A percentile compares a stretch with the other conserved stretches of the same genome.
Evolutionary conservation across 2,113 vertebrate species (phyloP).

Genomic region (Trogon melanurus): DNA sequence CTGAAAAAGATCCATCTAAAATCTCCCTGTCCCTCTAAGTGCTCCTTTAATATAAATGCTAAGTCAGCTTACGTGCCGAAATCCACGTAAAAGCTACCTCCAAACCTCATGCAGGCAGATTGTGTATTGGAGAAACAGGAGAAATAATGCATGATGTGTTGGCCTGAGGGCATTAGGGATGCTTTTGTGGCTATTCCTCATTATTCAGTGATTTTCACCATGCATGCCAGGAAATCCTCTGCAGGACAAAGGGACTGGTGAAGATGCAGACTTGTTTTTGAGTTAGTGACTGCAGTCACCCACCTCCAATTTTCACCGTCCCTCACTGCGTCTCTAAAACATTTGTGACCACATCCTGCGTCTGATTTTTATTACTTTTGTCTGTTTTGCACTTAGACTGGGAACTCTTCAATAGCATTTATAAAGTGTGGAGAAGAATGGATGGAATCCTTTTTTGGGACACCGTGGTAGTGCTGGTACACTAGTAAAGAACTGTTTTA

Average conservation of each 20-base stretch:
- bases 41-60: background rate
- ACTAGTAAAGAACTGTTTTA: background rate
- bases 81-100: background rate
- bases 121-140: background rate
- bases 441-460: background rate
- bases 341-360: background rate
- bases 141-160: background rate
- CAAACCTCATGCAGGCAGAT: background rate
- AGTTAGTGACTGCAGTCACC: background rate
- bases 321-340: background rate
- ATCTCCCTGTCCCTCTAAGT: background rate
- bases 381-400: background rate
- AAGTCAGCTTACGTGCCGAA: background rate
- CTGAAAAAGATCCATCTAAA: background rate
- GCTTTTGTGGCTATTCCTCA: background rate
- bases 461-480: background rate
- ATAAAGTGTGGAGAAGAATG: background rate
- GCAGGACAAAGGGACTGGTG: background rate
- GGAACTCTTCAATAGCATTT: background rate
- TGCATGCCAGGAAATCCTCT: background rate
- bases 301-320: background rate
- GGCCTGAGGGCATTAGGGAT: background rate
- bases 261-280: background rate
- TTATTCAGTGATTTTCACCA: background rate
- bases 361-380: background rate